A percentile compares a stretch with the other conserved stretches of the same genome.
Evolutionary conservation across 2,797 vertebrate species (phyloP).

Genomic region (Liparis tanakae): DNA sequence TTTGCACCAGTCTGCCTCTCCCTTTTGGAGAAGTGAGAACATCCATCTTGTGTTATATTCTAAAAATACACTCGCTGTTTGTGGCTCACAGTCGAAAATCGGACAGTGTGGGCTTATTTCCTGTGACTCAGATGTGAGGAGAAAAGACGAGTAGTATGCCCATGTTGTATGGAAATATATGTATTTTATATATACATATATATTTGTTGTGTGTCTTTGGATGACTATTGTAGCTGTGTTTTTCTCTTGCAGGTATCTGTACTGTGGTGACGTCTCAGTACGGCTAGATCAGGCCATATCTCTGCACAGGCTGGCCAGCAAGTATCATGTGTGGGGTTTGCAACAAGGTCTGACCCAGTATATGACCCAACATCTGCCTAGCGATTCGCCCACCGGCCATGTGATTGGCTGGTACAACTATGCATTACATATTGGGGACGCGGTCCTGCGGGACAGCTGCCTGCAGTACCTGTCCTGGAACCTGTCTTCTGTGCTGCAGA

Average conservation of each 20-base stretch:
- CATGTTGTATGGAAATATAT: constrained; percentile 1
- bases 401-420: constrained; percentile 97
- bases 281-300: constrained; percentile 91
- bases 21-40: constrained; percentile 25
- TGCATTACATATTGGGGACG: constrained; percentile 87
- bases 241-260: constrained; percentile 88
- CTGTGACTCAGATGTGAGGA: constrained; percentile 59
- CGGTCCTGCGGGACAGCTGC: constrained; percentile 89
- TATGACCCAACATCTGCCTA: constrained; percentile 92
- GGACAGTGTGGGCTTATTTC: constrained; percentile 56
- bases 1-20: constrained; percentile 25
- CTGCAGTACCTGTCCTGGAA: constrained; percentile 98
- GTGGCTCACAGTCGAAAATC: constrained; percentile 40
- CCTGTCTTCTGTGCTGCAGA: constrained; percentile 90
- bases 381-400: constrained; percentile 90
- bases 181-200: not conserved
- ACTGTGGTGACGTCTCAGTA: constrained; percentile 92
- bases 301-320: constrained; percentile 92
- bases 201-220: constrained; percentile 1
- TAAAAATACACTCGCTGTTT: constrained; percentile 56
- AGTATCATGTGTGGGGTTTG: constrained; percentile 89
- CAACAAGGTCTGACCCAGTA: constrained; percentile 92
- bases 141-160: constrained; percentile 20
- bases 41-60: constrained; percentile 43
- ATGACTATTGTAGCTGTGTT: constrained; percentile 4